A percentile compares a stretch with the other conserved stretches of the same genome.
These are phyloP conservation scores for Colletes latitarsis DNA, from an alignment of 1,140 invertebrate genomes.

Conservation along the genomic window DNA sequence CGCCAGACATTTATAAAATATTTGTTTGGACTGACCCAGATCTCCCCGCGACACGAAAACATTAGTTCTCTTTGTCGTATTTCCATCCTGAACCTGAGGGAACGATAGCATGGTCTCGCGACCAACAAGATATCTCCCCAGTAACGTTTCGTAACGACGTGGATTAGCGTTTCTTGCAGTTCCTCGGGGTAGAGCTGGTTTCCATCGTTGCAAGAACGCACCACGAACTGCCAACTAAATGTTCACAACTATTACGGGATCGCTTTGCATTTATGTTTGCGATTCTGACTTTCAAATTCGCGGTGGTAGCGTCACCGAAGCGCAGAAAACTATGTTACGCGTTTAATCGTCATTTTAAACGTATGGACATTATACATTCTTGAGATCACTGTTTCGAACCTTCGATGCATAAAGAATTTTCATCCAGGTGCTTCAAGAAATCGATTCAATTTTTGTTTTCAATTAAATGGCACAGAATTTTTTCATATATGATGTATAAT, in stretches of 20 bases:
- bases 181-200: conserved; percentile 5
- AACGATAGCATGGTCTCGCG: conserved; percentile 24
- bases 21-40: conserved; percentile 49
- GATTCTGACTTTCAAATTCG: neutral
- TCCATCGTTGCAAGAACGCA: neutral
- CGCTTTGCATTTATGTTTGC: neutral
- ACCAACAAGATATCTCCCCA: conserved; percentile 6
- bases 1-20: conserved; percentile 43
- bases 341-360: no score
- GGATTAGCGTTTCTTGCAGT: conserved; percentile 44
- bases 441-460: no score
- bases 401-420: no score
- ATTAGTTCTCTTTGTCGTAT: conserved; percentile 46
- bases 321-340: no score
- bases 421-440: no score
- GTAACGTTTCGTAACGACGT: conserved; percentile 19
- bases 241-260: neutral
- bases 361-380: no score
- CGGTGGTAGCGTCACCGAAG: neutral
- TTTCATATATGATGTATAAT: no score
- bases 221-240: neutral
- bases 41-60: conserved; percentile 33
- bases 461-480: no score
- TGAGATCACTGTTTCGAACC: no score
- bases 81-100: conserved; percentile 11